phyloP scores from a whole-genome alignment of 1,140 invertebrate genomes.

The Medauroidea extradentata region DNA sequence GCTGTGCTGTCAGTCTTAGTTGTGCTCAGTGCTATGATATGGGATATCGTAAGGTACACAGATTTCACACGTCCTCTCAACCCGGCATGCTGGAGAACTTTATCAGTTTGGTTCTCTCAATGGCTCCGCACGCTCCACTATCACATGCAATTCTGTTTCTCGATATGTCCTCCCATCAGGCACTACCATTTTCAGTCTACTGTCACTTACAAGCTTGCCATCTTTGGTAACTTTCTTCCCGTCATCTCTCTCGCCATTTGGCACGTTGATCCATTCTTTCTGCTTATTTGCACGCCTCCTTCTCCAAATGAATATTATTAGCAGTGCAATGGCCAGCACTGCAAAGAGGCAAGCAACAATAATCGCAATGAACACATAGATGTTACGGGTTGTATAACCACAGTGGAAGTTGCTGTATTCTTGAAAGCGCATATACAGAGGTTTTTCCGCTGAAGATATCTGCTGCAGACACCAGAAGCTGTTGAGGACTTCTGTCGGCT shows the following conservation, averaged over 20 bases:
- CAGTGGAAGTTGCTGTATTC: constrained; percentile 1
- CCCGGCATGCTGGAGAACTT: too few relatives aligned
- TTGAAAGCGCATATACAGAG: not conserved
- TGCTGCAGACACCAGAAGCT: not conserved
- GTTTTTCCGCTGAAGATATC: too few relatives aligned
- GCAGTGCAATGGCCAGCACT: not conserved
- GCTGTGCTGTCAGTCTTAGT: too few relatives aligned
- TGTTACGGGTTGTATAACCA: not conserved
- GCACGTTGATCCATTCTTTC: constrained; percentile 4
- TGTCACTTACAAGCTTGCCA: not conserved
- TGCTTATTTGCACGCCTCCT: not conserved
- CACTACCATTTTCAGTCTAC: constrained; percentile 56
- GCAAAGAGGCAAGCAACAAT: not conserved
- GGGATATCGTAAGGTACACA: too few relatives aligned
- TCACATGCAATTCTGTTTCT: constrained; percentile 78
- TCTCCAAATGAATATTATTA: not conserved
- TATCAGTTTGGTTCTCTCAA: constrained; percentile 34
- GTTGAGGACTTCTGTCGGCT: not conserved
- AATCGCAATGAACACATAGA: not conserved
- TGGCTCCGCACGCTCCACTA: constrained; percentile 74
- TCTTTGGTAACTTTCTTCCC: not conserved
- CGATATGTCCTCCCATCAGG: constrained; percentile 74
- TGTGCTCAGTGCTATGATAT: too few relatives aligned
- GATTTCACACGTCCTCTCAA: too few relatives aligned
- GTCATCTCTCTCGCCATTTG: not conserved